Evolutionary conservation across 2,113 vertebrate species (phyloP).

Genomic region (Coturnix japonica): DNA sequence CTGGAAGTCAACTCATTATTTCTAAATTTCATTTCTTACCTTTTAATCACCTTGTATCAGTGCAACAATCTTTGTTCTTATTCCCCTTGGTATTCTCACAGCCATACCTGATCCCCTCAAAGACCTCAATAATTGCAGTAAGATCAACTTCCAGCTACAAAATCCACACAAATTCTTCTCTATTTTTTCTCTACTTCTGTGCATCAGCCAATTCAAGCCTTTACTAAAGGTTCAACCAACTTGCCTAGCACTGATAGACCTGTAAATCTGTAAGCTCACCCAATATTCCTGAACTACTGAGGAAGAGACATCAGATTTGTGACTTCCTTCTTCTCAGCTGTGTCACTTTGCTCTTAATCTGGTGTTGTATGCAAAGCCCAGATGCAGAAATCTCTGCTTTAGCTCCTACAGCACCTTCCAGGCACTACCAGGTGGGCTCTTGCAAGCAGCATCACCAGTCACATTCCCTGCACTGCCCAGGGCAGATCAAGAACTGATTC

Average conservation of each 20-base stretch:
- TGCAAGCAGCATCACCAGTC: not conserved
- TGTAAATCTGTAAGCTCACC: not conserved
- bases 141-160: not conserved
- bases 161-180: not conserved
- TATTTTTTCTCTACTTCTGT: not conserved
- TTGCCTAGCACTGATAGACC: not conserved
- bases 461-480: not conserved
- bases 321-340: not conserved
- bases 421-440: not conserved
- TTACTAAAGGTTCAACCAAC: not conserved
- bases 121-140: not conserved
- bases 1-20: not conserved
- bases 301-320: not conserved
- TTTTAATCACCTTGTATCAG: not conserved
- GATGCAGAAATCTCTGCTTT: not conserved
- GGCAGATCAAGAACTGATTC: not conserved
- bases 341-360: not conserved
- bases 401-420: accelerated
- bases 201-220: not conserved
- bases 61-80: not conserved
- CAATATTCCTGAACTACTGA: not conserved
- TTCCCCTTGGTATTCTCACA: not conserved
- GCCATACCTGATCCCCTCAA: not conserved
- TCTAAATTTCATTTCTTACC: not conserved
- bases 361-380: not conserved